These are phyloP conservation scores for Danio aesculapii DNA, from an alignment of 2,797 vertebrate genomes.

Conservation along the genomic window DNA sequence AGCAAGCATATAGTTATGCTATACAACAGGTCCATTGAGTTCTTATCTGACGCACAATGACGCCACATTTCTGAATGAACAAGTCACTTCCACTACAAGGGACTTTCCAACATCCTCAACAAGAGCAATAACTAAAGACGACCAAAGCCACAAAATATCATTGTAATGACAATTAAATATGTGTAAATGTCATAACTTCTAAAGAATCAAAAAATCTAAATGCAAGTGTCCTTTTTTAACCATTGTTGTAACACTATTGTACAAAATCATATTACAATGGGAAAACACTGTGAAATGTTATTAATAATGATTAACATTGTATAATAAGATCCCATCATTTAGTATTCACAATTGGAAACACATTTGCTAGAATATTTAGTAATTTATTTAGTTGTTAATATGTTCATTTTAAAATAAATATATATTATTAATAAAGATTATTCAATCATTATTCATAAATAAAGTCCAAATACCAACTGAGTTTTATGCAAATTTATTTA, in stretches of 20 bases:
- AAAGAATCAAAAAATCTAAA: too few species aligned
- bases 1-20: slow-evolving; percentile 16
- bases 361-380: too few species aligned
- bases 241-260: neutral
- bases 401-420: neutral
- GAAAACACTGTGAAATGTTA: neutral
- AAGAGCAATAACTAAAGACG: too few species aligned
- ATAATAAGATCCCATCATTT: too few species aligned
- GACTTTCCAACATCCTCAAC: slow-evolving; percentile 40
- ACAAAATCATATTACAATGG: neutral
- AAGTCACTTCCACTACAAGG: slow-evolving; percentile 42
- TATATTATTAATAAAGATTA: neutral
- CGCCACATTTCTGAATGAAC: slow-evolving; percentile 60
- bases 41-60: slow-evolving; percentile 41
- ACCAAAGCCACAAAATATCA: slow-evolving; percentile 45
- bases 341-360: too few species aligned
- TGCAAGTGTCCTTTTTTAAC: too few species aligned
- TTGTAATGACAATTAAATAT: too few species aligned
- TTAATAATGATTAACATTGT: neutral
- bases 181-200: too few species aligned
- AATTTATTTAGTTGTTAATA: too few species aligned
- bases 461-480: slow-evolving; percentile 36
- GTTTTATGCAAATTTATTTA: slow-evolving; percentile 79
- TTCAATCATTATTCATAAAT: slow-evolving; percentile 3
- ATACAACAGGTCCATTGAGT: slow-evolving; percentile 56